Conservation (phyloP, 2,797 vertebrate genomes). For the Bryconaethiops microstoma region DNA sequence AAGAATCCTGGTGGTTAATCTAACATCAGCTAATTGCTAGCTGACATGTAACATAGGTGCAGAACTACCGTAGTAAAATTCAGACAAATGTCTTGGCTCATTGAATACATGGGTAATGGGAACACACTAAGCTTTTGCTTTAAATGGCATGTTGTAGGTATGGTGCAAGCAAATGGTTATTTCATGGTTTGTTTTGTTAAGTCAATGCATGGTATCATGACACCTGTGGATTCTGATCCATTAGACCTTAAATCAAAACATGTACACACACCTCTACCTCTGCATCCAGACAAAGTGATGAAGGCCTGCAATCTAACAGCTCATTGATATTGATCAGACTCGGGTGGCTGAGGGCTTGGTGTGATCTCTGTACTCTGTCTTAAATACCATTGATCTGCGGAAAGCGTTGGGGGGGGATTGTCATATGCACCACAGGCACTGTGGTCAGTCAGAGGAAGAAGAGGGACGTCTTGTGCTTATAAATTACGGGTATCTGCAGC, state of each 20-base stretch:
- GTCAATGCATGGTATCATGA: slow-evolving; percentile 30
- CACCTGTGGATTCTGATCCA: slow-evolving; percentile 25
- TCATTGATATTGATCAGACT: slow-evolving; percentile 30
- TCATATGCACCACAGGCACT: slow-evolving; percentile 1
- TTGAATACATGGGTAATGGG: neutral
- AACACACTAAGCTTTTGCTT: neutral
- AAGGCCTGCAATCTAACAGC: slow-evolving; percentile 11
- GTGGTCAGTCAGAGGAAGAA: slow-evolving; percentile 38
- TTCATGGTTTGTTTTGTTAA: slow-evolving; percentile 33
- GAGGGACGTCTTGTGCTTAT: slow-evolving; percentile 48
- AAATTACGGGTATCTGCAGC: slow-evolving; percentile 51
- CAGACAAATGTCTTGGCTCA: neutral
- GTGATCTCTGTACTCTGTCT: slow-evolving; percentile 29
- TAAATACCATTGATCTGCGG: slow-evolving; percentile 27
- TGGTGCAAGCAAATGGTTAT: neutral
- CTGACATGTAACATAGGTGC: neutral
- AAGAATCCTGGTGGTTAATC: too few relatives aligned
- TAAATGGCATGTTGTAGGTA: too few relatives aligned
- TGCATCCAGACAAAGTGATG: neutral
- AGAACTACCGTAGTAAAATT: neutral
- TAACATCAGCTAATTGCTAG: neutral
- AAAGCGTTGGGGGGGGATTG: neutral
- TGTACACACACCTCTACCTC: neutral
- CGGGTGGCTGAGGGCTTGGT: slow-evolving; percentile 34
- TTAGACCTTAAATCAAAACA: slow-evolving; percentile 38